Percentiles rank a stretch among this genome's conserved stretches.
Conservation (phyloP, 2,888 invertebrate species). For the Papilio elwesi region DNA sequence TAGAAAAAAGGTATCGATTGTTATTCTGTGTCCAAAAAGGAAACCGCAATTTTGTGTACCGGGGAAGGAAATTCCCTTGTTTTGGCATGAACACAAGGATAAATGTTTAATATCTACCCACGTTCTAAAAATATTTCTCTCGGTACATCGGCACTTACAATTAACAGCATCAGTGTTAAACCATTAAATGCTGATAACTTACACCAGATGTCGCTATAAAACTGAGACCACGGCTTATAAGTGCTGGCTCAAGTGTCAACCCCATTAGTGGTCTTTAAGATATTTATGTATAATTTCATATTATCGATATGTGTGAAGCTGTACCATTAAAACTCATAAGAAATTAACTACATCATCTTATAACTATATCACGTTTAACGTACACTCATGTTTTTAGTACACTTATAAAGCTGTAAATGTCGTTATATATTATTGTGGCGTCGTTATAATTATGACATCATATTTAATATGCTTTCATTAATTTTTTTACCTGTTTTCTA, state of each 20-base stretch:
- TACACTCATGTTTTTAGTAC: background rate
- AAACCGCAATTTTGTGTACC: too few relatives aligned
- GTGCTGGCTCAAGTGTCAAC: conserved; percentile 26
- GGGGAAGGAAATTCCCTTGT: background rate
- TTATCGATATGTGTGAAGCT: conserved; percentile 21
- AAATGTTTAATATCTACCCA: conserved; percentile 10
- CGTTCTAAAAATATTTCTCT: conserved; percentile 29
- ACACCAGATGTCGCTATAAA: conserved; percentile 35
- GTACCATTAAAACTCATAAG: background rate
- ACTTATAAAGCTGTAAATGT: too few relatives aligned
- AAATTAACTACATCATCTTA: background rate
- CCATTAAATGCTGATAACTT: conserved; percentile 31
- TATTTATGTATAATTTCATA: conserved; percentile 25
- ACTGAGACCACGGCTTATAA: conserved; percentile 5
- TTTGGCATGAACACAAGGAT: background rate
- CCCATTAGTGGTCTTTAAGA: conserved; percentile 36
- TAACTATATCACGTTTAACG: too few relatives aligned
- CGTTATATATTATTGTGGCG: too few relatives aligned
- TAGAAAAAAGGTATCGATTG: too few relatives aligned
- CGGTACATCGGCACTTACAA: conserved; percentile 20
- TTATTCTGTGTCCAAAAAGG: too few relatives aligned
- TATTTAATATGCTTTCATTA: too few relatives aligned
- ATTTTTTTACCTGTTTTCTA: too few relatives aligned
- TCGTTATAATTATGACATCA: too few relatives aligned
- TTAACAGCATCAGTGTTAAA: conserved; percentile 3